phyloP scores from a whole-genome alignment of 2,888 invertebrate genomes.

The Pristionchus japonicus region DNA sequence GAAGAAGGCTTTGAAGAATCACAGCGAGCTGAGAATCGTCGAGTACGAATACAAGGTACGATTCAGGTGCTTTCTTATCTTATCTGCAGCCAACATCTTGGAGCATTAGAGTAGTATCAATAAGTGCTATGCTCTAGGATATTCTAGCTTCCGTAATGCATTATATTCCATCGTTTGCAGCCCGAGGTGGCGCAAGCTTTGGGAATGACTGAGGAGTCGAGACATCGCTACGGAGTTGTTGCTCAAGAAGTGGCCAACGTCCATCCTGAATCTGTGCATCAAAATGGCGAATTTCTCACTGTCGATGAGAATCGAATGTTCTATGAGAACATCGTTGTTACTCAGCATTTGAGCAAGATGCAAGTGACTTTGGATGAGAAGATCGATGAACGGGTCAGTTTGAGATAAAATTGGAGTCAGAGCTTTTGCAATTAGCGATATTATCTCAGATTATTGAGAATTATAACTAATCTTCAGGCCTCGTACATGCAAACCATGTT shows the following conservation, averaged over 20 bases:
- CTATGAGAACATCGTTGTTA: slow-evolving; percentile 98
- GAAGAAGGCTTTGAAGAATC: slow-evolving; percentile 89
- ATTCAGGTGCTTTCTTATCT: not conserved
- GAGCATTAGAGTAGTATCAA: too few species aligned
- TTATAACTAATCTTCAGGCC: slow-evolving; percentile 69
- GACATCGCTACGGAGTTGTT: slow-evolving; percentile 81
- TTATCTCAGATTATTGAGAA: not conserved
- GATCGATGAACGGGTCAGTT: slow-evolving; percentile 92
- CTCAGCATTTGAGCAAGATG: slow-evolving; percentile 95
- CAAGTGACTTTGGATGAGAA: slow-evolving; percentile 93
- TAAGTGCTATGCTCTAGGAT: too few species aligned
- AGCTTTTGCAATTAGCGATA: not conserved
- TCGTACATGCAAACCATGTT: not conserved
- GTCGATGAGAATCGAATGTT: slow-evolving; percentile 99
- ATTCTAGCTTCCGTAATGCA: too few species aligned
- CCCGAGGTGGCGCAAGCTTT: slow-evolving; percentile 88
- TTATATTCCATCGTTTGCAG: too few species aligned
- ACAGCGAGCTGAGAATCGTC: slow-evolving; percentile 91
- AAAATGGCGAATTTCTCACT: slow-evolving; percentile 92
- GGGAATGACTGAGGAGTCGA: slow-evolving; percentile 83
- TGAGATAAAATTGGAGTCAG: slow-evolving; percentile 48
- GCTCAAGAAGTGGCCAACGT: slow-evolving; percentile 86
- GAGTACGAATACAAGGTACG: slow-evolving; percentile 81
- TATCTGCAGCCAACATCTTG: too few species aligned
- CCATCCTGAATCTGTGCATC: slow-evolving; percentile 92